Evolutionary conservation across 1,140 invertebrate genomes (phyloP).

Genomic region (Scaptodrosophila lebanonensis): DNA sequence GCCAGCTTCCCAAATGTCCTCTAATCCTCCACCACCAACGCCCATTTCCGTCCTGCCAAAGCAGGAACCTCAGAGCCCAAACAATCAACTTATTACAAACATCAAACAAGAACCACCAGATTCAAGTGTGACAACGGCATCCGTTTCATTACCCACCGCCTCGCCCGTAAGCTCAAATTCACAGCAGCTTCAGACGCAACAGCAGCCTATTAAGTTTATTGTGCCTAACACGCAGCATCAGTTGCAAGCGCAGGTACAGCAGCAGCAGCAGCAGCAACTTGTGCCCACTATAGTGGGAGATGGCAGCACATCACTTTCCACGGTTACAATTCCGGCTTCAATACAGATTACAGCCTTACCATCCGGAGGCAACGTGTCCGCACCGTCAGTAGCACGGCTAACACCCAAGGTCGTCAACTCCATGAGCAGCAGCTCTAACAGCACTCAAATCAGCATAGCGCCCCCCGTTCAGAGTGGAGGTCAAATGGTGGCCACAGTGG

Average conservation of each 20-base stretch:
- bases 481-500: constrained; percentile 36
- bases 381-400: constrained; percentile 3
- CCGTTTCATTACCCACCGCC: constrained; percentile 32
- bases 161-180: constrained; percentile 8
- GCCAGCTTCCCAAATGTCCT: too few species aligned
- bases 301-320: constrained; percentile 35
- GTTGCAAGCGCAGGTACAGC: constrained; percentile 69
- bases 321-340: constrained; percentile 54
- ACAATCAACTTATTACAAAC: constrained; percentile 61
- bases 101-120: constrained; percentile 75
- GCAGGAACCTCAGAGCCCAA: constrained; percentile 67
- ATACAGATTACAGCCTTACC: constrained; percentile 70
- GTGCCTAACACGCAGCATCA: constrained; percentile 58
- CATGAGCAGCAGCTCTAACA: constrained; percentile 5
- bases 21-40: not conserved
- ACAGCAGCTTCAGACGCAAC: constrained; percentile 12
- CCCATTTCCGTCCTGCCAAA: constrained; percentile 49
- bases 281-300: constrained; percentile 39
- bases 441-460: constrained; percentile 36
- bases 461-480: constrained; percentile 11
- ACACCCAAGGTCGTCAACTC: constrained; percentile 7
- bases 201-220: constrained; percentile 53
- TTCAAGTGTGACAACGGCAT: constrained; percentile 28
- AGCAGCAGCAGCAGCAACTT: constrained; percentile 55
- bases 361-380: constrained; percentile 9